Conservation (phyloP, 2,797 vertebrate species). For the Dermochelys coriacea region DNA sequence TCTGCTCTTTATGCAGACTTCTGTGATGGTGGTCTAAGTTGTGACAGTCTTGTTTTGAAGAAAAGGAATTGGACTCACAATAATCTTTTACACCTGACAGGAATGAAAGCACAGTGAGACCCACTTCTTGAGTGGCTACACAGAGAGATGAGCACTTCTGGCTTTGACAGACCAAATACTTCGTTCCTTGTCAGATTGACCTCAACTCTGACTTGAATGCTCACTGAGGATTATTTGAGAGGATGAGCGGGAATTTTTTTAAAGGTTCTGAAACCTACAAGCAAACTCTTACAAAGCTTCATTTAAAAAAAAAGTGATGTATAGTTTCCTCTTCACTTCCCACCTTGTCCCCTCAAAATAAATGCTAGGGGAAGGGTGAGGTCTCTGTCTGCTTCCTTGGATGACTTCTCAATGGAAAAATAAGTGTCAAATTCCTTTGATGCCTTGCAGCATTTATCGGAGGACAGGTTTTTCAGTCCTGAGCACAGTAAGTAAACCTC, state of each 20-base stretch:
- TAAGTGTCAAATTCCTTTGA: conserved; percentile 1
- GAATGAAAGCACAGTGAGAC: conserved; percentile 31
- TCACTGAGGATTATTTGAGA: background rate
- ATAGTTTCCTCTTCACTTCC: conserved; percentile 22
- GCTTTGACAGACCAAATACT: conserved; percentile 21
- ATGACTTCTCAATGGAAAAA: background rate
- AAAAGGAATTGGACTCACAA: conserved; percentile 35
- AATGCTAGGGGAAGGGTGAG: background rate
- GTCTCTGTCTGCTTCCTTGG: conserved; percentile 18
- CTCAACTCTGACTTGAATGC: background rate
- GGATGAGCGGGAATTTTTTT: background rate
- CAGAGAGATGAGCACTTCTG: background rate
- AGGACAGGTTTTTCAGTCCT: conserved; percentile 68
- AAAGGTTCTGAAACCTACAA: background rate
- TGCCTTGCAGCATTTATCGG: conserved; percentile 37
- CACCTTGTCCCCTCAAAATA: background rate
- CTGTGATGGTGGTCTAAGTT: background rate
- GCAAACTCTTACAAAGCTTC: background rate
- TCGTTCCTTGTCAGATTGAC: background rate
- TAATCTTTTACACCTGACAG: conserved; percentile 34
- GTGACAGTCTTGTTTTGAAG: background rate
- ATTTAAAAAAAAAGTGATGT: background rate
- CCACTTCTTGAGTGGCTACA: background rate
- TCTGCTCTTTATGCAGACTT: background rate
- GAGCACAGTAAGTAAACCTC: background rate